Evolutionary conservation across 2,888 invertebrate species (phyloP).

Genomic region (Phrixothrix hirtus): DNA sequence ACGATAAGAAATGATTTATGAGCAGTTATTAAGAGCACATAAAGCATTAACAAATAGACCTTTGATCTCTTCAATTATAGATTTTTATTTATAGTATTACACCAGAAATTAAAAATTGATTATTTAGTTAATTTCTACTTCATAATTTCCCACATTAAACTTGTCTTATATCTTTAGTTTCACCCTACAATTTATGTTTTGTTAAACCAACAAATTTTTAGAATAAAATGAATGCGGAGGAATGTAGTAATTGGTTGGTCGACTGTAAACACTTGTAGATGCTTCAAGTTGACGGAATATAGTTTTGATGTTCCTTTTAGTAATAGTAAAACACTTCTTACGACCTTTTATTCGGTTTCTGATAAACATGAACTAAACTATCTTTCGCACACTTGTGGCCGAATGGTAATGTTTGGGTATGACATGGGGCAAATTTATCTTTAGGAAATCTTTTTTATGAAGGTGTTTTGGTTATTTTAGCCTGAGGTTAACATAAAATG

Average conservation of each 20-base stretch:
- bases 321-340: constrained; percentile 4
- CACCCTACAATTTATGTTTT: constrained; percentile 51
- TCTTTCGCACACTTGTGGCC: constrained; percentile 48
- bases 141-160: constrained; percentile 39
- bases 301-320: constrained; percentile 44
- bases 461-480: constrained; percentile 36
- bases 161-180: constrained; percentile 45
- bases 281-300: constrained; percentile 48
- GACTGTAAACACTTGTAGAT: constrained; percentile 54
- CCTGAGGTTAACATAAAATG: constrained; percentile 1
- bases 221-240: constrained; percentile 40
- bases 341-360: constrained; percentile 4
- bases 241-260: constrained; percentile 38
- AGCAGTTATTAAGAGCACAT: constrained; percentile 3
- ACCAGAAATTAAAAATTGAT: no score
- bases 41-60: constrained; percentile 17
- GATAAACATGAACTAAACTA: constrained; percentile 24
- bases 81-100: not conserved
- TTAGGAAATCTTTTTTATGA: constrained; percentile 47
- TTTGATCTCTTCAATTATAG: constrained; percentile 9
- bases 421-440: constrained; percentile 53
- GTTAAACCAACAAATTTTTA: constrained; percentile 37
- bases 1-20: constrained; percentile 7
- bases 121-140: constrained; percentile 28
- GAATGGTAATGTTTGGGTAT: constrained; percentile 47